Percentiles rank a stretch among this genome's conserved stretches.
Evolutionary conservation across 1,140 invertebrate genomes (phyloP).

Genomic region (Calycopis cecrops): DNA sequence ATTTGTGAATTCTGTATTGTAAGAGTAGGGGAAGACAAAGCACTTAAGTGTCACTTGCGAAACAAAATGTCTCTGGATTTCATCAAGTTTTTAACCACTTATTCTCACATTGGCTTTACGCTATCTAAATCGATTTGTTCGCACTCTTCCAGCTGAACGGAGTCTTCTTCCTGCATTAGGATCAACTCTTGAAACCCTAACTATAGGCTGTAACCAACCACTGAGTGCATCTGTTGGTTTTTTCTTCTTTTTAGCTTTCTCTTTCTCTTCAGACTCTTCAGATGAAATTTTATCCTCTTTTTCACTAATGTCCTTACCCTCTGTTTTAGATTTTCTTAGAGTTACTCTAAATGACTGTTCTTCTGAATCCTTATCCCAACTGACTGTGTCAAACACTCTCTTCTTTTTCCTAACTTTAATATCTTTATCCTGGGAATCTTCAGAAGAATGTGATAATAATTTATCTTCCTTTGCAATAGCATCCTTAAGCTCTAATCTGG

Average conservation of each 20-base stretch:
- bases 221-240: conserved; percentile 31
- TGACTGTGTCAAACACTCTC: neutral
- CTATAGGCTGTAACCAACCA: conserved; percentile 62
- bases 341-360: conserved; percentile 11
- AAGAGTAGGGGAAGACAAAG: neutral
- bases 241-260: conserved; percentile 39
- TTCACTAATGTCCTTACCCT: conserved; percentile 21
- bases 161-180: conserved; percentile 40
- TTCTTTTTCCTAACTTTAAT: neutral
- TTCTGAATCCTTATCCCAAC: conserved; percentile 23
- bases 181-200: conserved; percentile 65
- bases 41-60: neutral
- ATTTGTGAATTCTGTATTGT: neutral
- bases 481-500: conserved; percentile 7
- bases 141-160: conserved; percentile 44
- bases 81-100: conserved; percentile 21
- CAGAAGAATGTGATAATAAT: conserved; percentile 7
- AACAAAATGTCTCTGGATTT: neutral
- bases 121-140: conserved; percentile 42
- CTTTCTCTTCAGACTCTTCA: conserved; percentile 41
- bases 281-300: conserved; percentile 34
- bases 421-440: neutral
- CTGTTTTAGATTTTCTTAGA: conserved; percentile 1
- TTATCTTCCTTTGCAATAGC: conserved; percentile 11
- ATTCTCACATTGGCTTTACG: conserved; percentile 26